Conservation (phyloP, 2,888 invertebrate genomes). For the Lepidonotus clava region DNA sequence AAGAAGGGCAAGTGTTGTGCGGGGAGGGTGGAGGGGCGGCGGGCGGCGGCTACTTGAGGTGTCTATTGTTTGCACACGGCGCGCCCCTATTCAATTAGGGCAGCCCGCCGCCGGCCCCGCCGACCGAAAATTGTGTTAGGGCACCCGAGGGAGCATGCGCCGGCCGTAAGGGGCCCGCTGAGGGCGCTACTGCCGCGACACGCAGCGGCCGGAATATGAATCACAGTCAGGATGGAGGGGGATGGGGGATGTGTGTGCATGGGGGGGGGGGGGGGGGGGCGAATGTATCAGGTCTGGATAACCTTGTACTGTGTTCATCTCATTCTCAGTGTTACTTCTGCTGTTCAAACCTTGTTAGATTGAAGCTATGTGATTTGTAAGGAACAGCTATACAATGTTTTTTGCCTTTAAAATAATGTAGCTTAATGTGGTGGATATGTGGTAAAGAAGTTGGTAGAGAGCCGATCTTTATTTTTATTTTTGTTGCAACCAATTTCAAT, state of each 20-base stretch:
- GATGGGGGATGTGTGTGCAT: no score
- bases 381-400: no score
- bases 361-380: no score
- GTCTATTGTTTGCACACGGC: conserved; percentile 33
- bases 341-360: no score
- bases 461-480: no score
- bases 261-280: neutral
- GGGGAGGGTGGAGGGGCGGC: neutral
- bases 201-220: conserved; percentile 23
- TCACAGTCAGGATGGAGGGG: neutral
- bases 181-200: neutral
- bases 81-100: conserved; percentile 43
- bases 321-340: no score
- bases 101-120: neutral
- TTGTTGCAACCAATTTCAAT: no score
- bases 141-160: neutral
- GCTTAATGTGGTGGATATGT: no score
- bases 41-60: conserved; percentile 36
- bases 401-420: no score
- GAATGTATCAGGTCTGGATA: neutral
- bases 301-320: no score
- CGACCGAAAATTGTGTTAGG: conserved; percentile 22
- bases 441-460: no score
- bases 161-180: neutral
- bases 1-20: neutral